Conservation (phyloP, 2,888 invertebrate genomes). For the Agrotis clavis region DNA sequence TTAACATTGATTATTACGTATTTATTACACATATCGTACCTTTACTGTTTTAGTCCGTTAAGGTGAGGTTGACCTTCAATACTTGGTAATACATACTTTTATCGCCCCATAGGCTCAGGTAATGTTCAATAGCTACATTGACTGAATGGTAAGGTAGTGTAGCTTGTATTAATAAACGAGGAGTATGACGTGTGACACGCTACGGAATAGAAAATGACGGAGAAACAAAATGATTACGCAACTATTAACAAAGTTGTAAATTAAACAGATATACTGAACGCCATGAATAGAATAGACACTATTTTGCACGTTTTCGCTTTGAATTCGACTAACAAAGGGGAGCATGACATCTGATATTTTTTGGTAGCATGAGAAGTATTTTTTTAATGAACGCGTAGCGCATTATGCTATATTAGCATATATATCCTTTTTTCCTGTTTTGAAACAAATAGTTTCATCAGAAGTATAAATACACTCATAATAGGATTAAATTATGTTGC, state of each 20-base stretch:
- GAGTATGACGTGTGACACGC: conserved; percentile 79
- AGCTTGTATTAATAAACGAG: conserved; percentile 63
- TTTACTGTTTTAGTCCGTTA: conserved; percentile 58
- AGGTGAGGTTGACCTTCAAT: conserved; percentile 64
- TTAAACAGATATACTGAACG: conserved; percentile 68
- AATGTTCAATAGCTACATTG: conserved; percentile 68
- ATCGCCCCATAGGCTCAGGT: conserved; percentile 61
- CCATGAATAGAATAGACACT: conserved; percentile 65
- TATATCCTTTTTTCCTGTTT: conserved; percentile 55
- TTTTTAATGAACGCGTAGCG: conserved; percentile 35
- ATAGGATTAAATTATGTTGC: conserved; percentile 26
- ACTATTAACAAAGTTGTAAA: conserved; percentile 69
- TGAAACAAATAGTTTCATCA: conserved; percentile 50
- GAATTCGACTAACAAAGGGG: conserved; percentile 73
- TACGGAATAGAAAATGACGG: conserved; percentile 75
- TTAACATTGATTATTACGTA: conserved; percentile 56
- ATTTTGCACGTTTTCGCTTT: conserved; percentile 65
- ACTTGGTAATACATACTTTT: conserved; percentile 63
- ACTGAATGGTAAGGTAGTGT: conserved; percentile 60
- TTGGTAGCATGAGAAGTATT: conserved; percentile 52
- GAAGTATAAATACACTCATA: conserved; percentile 17
- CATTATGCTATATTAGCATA: conserved; percentile 42
- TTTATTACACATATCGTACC: conserved; percentile 45
- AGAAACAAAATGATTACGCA: conserved; percentile 76
- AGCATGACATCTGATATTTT: conserved; percentile 72